A percentile compares a stretch with the other conserved stretches of the same genome.
phyloP scores from a whole-genome alignment of 2,888 invertebrate species.

The Philhelius pedissequus region DNA sequence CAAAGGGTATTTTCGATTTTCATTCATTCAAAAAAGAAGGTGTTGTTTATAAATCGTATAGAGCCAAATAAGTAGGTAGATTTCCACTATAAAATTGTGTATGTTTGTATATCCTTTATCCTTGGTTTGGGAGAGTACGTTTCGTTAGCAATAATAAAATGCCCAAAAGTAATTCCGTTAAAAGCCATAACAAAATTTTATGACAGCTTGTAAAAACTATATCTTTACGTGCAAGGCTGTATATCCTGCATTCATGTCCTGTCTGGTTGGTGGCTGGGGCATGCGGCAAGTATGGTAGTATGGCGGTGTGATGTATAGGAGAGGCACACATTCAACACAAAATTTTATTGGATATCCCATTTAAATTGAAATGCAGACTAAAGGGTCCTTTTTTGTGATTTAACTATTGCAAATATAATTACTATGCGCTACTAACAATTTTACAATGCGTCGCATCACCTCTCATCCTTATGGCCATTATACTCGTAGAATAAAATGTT shows the following conservation, averaged over 20 bases:
- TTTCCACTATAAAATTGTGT: background rate
- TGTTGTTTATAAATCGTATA: background rate
- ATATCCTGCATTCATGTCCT: background rate
- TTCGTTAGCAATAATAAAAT: conserved; percentile 64
- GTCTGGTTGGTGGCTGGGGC: background rate
- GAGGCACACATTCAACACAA: conserved; percentile 34
- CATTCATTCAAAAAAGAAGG: conserved; percentile 1
- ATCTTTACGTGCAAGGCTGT: conserved; percentile 27
- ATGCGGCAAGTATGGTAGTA: background rate
- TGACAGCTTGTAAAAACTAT: conserved; percentile 64
- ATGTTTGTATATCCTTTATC: background rate
- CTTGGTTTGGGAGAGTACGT: conserved; percentile 8
- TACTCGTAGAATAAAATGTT: background rate
- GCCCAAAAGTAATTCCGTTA: conserved; percentile 68
- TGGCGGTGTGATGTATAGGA: too few relatives aligned
- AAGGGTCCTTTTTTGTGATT: conserved; percentile 58
- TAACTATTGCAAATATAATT: conserved; percentile 67
- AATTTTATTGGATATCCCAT: conserved; percentile 55
- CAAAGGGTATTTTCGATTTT: background rate
- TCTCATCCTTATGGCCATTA: conserved; percentile 46
- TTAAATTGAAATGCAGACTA: conserved; percentile 36
- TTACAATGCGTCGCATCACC: conserved; percentile 62
- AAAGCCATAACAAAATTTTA: conserved; percentile 68
- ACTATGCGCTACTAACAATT: conserved; percentile 54
- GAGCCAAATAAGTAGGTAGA: background rate